A percentile compares a stretch with the other conserved stretches of the same genome.
phyloP scores from a whole-genome alignment of 1,140 invertebrate genomes.

The Drosophila ananassae region DNA sequence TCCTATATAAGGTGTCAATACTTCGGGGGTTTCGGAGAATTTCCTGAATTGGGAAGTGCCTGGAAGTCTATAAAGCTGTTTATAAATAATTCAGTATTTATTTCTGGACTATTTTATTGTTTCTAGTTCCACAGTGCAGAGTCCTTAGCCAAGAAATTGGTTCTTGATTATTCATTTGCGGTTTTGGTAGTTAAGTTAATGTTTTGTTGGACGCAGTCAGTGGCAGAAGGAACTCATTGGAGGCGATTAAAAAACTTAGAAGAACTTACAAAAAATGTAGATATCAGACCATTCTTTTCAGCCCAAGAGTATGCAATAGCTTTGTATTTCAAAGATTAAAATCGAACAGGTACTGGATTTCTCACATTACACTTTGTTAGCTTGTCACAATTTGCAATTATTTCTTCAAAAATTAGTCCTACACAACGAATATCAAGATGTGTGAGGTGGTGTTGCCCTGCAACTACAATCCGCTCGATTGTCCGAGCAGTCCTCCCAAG shows the following conservation, averaged over 20 bases:
- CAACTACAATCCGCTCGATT: conserved; percentile 5
- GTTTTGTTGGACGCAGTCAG: neutral
- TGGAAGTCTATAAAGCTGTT: conserved; percentile 1
- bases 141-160: neutral
- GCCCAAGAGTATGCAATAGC: conserved; percentile 23
- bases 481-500: neutral
- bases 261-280: neutral
- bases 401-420: conserved; percentile 1
- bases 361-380: neutral
- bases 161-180: conserved; percentile 1
- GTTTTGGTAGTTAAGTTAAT: neutral
- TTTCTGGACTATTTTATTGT: neutral
- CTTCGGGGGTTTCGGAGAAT: conserved; percentile 18
- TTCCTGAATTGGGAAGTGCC: neutral
- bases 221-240: neutral
- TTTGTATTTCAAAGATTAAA: neutral
- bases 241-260: neutral
- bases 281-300: neutral
- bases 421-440: conserved; percentile 31
- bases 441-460: conserved; percentile 52
- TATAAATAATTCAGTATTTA: conserved; percentile 1
- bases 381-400: conserved; percentile 29
- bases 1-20: conserved; percentile 12
- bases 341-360: no score
- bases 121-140: neutral